These are phyloP conservation scores for Euschistus heros DNA, from an alignment of 1,140 invertebrate genomes.

Conservation along the genomic window DNA sequence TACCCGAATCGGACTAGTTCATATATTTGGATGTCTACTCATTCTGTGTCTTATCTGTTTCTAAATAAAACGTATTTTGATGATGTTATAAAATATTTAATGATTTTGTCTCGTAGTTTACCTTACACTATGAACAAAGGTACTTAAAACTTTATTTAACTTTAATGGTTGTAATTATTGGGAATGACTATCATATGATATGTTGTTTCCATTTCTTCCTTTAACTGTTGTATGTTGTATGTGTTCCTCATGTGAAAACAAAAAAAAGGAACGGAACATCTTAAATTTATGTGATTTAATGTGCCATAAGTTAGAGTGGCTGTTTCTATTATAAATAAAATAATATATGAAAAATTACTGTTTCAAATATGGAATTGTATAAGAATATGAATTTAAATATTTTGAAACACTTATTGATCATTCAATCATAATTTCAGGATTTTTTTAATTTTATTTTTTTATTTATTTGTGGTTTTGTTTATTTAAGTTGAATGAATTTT, in stretches of 20 bases:
- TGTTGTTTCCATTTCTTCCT: no score
- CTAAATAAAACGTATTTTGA: no score
- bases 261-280: not conserved
- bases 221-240: no score
- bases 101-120: not conserved
- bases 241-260: not conserved
- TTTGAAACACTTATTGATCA: not conserved
- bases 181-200: not conserved
- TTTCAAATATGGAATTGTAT: not conserved
- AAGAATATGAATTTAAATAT: not conserved
- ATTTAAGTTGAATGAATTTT: not conserved
- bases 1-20: no score
- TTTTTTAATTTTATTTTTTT: no score
- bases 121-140: not conserved
- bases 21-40: no score
- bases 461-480: constrained; percentile 10
- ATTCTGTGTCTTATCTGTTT: no score
- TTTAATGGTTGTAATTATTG: not conserved
- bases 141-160: constrained; percentile 8
- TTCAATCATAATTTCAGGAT: no score
- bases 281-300: constrained; percentile 18
- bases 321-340: constrained; percentile 6
- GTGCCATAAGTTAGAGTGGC: constrained; percentile 16
- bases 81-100: no score
- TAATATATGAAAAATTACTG: not conserved